Base-by-base conservation (phyloP, 2,888 invertebrate genomes). In the Oscheius sp. region DNA sequence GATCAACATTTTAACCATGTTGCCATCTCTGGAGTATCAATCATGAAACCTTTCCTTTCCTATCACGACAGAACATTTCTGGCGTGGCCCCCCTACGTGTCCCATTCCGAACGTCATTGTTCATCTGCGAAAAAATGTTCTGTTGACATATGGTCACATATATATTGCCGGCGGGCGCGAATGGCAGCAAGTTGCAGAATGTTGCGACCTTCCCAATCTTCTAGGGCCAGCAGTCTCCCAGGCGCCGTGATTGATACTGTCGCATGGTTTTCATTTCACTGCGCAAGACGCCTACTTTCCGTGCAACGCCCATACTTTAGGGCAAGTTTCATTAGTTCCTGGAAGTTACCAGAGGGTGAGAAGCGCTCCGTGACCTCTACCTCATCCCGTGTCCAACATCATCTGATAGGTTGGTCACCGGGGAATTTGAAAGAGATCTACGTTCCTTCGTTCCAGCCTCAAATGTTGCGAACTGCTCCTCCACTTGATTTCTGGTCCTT, bases 181-280 rank as follows among this genome's bases (percentile, higher is more conserved):
- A 42, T 42, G 42, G 42, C 42, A 42, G 42, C 42, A 42, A 7
- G 42, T 37, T 35, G 60, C 42, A 42, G 55, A 65, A 33, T 53
- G 37, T 68, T 68, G 68, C 68, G 68, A 68, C 68, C 68, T 68
- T 66, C 53, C 37, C 63, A 9, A 47, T 63, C 63, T 33, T 50
- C 29, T 68, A 68, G 53, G 53, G 55, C 53, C 68, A 32, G 51
- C 66, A 66, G 66, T 66, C 66, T 66, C 68, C 68, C 29, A 68
- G 68, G 68, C 68, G 68, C 68, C 68, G 42, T 68, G 68, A 68
- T 68, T 68, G 68, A 68, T 68, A 68, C 68, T 68, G 68, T 68
- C 68, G 68, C 68, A 68, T 68, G 68, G 68, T 68, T 68, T 68
- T 68, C 68, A 68, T 68, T 68, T 68, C 68, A 68, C 53, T 68